These are phyloP conservation scores for Molossus alvarezi DNA, from an alignment of 2,797 vertebrate genomes.

Conservation along the genomic window DNA sequence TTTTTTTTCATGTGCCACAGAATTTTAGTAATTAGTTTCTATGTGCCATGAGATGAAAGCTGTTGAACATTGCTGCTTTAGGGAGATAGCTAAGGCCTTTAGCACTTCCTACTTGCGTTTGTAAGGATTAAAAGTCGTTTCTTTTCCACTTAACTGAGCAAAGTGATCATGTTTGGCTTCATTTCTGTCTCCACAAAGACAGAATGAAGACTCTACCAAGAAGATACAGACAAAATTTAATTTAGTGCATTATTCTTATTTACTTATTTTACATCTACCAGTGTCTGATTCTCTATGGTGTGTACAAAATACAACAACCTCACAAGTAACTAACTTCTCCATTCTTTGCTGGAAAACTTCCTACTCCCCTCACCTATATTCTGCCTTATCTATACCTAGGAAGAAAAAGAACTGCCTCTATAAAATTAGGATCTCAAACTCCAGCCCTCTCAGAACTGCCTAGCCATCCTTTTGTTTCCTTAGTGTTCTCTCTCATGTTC, in stretches of 20 bases:
- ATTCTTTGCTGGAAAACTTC: neutral
- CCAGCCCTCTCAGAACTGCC: neutral
- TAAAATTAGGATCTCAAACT: neutral
- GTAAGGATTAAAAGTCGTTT: slow-evolving; percentile 11
- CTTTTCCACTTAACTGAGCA: slow-evolving; percentile 25
- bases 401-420: neutral
- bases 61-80: neutral
- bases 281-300: neutral
- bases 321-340: neutral
- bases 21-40: neutral
- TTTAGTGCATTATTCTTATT: neutral
- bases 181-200: neutral
- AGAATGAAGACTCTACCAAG: neutral
- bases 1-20: neutral
- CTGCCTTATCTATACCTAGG: neutral
- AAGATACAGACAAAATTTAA: neutral
- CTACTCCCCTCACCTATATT: neutral
- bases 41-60: neutral
- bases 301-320: neutral
- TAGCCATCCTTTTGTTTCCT: neutral
- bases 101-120: neutral
- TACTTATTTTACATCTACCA: neutral
- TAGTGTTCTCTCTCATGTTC: neutral
- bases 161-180: neutral
- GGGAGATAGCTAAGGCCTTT: neutral